phyloP scores from a whole-genome alignment of 2,797 vertebrate genomes.

The Poeciliopsis turneri region DNA sequence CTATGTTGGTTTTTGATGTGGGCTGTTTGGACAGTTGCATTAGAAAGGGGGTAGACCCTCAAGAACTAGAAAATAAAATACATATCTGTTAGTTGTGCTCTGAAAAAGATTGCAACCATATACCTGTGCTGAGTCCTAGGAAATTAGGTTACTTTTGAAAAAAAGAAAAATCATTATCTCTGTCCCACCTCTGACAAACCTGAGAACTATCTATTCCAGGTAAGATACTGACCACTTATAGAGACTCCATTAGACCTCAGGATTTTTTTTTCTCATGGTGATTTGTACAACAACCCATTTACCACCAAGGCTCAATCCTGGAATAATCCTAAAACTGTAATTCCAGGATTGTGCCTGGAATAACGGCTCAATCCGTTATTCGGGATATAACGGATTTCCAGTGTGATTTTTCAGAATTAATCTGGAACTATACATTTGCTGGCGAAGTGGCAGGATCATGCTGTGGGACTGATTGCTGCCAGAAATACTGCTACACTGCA shows the following conservation, averaged over 20 bases:
- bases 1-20: not conserved
- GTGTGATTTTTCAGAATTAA: not conserved
- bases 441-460: constrained; percentile 52
- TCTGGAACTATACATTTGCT: not conserved
- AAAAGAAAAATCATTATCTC: not conserved
- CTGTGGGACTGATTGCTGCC: constrained; percentile 40
- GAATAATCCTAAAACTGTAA: not conserved
- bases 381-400: not conserved
- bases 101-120: not conserved
- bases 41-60: not conserved
- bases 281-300: not conserved
- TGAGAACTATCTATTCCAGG: not conserved
- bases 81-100: not conserved
- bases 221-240: not conserved
- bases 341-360: too few relatives aligned
- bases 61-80: not conserved
- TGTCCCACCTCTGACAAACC: not conserved
- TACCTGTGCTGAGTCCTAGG: not conserved
- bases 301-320: not conserved
- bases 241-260: not conserved
- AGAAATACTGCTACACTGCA: not conserved
- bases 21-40: not conserved
- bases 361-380: too few relatives aligned
- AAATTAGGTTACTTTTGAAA: not conserved
- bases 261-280: not conserved